These are phyloP conservation scores for Gymnobelideus leadbeateri DNA, from an alignment of 2,113 vertebrate genomes.

Conservation along the genomic window DNA sequence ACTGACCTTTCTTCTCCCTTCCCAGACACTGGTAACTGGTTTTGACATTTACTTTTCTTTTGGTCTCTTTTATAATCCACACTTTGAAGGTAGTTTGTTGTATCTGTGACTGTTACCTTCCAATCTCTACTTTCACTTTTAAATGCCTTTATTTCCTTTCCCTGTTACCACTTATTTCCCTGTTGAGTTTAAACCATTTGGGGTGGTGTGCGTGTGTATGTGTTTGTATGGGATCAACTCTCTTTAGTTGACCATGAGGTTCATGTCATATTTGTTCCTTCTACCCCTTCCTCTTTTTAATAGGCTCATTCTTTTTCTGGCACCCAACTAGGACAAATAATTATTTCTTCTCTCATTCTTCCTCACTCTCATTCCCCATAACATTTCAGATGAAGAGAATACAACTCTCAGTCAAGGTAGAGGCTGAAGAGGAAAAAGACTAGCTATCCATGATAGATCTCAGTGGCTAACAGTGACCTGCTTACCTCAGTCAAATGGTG, in stretches of 20 bases:
- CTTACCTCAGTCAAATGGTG: neutral
- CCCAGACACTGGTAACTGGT: neutral
- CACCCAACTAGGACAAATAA: neutral
- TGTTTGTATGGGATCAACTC: neutral
- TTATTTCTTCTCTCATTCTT: neutral
- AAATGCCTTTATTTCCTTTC: neutral
- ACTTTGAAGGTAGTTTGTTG: neutral
- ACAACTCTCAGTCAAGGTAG: neutral
- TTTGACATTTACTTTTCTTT: neutral
- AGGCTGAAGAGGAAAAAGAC: neutral
- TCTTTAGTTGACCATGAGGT: neutral
- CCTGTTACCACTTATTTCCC: neutral
- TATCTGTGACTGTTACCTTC: neutral
- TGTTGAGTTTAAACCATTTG: neutral
- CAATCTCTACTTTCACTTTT: neutral
- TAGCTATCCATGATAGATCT: too few species aligned
- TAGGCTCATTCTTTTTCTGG: neutral
- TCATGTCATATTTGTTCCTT: neutral
- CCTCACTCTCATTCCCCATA: neutral
- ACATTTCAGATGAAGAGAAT: neutral
- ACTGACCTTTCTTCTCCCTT: neutral
- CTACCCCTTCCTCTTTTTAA: neutral
- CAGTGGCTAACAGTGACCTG: neutral
- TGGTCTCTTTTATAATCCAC: neutral
- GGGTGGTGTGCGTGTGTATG: neutral